These are phyloP conservation scores for Xenopus petersii DNA, from an alignment of 2,797 vertebrate genomes.

Conservation along the genomic window DNA sequence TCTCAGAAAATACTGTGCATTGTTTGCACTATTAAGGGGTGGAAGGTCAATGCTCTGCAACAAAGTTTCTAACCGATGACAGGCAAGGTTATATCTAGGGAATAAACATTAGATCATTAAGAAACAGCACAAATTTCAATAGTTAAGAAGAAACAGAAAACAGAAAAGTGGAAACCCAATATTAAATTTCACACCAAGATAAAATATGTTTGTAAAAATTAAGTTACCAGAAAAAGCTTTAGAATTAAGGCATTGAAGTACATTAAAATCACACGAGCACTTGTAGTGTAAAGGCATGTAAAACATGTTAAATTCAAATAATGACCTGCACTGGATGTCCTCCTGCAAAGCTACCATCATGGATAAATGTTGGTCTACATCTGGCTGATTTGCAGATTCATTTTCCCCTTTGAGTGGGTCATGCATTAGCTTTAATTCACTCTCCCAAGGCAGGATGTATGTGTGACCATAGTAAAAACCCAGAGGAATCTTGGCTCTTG, in stretches of 20 bases:
- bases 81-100: constrained; percentile 91
- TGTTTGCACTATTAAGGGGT: constrained; percentile 95
- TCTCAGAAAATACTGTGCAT: constrained; percentile 94
- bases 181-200: too few relatives aligned
- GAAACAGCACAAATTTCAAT: too few relatives aligned
- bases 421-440: constrained; percentile 92
- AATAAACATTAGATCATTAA: too few relatives aligned
- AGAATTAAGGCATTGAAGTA: too few relatives aligned
- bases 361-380: constrained; percentile 91
- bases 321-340: constrained; percentile 96
- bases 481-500: constrained; percentile 94
- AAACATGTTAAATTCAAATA: too few relatives aligned
- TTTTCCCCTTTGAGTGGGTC: constrained; percentile 90
- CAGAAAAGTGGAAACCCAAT: too few relatives aligned
- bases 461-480: constrained; percentile 98
- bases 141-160: too few relatives aligned
- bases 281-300: too few relatives aligned
- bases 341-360: constrained; percentile 98
- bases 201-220: too few relatives aligned
- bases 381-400: constrained; percentile 86
- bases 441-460: constrained; percentile 96
- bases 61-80: constrained; percentile 93
- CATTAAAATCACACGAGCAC: too few relatives aligned
- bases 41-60: constrained; percentile 96
- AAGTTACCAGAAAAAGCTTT: too few relatives aligned